phyloP scores from a whole-genome alignment of 1,140 invertebrate genomes.

The Caerostris extrusa region DNA sequence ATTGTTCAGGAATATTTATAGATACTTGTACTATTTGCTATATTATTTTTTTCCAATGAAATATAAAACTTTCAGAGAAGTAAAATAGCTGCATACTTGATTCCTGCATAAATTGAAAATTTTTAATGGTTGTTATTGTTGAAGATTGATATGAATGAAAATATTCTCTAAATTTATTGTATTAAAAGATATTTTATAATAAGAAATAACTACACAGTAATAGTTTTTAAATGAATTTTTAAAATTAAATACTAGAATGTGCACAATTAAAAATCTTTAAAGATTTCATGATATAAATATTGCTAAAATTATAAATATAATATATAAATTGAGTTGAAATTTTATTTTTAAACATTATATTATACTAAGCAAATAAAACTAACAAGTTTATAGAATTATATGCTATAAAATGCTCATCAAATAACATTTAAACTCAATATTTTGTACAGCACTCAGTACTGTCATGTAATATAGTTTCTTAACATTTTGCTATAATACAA shows the following conservation, averaged over 20 bases:
- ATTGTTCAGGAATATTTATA: neutral
- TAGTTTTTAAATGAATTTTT: neutral
- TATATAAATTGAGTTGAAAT: too few relatives aligned
- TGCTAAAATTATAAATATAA: too few relatives aligned
- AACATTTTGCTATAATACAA: too few relatives aligned
- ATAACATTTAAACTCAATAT: too few relatives aligned
- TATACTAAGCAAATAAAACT: too few relatives aligned
- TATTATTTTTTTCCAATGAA: neutral
- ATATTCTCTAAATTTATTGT: neutral
- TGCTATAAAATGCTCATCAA: too few relatives aligned
- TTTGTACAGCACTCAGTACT: too few relatives aligned
- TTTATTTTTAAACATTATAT: too few relatives aligned
- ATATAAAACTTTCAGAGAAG: neutral
- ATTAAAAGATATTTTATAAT: neutral
- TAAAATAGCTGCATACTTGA: slow-evolving; percentile 12
- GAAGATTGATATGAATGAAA: neutral
- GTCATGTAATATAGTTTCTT: too few relatives aligned
- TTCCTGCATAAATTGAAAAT: neutral
- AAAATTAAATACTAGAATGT: neutral
- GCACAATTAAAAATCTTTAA: neutral
- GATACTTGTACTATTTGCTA: neutral
- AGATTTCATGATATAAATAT: neutral
- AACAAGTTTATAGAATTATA: too few relatives aligned
- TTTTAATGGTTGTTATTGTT: neutral
- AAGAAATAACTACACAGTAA: neutral